A percentile compares a stretch with the other conserved stretches of the same genome.
Evolutionary conservation across 2,113 vertebrate genomes (phyloP).

Genomic region (Rhinopomastus cyanomelas): DNA sequence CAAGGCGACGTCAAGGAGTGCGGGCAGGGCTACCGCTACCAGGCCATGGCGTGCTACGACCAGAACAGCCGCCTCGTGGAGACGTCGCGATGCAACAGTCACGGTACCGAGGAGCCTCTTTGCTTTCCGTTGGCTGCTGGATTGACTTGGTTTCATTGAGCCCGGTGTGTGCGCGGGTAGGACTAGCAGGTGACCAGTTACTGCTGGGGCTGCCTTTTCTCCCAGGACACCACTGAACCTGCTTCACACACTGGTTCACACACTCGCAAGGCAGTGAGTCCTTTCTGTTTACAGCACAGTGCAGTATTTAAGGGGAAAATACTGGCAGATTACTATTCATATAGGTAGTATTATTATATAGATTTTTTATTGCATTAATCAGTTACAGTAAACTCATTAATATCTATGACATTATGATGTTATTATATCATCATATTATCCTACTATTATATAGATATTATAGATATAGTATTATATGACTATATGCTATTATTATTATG

Average conservation of each 20-base stretch:
- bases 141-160: not conserved
- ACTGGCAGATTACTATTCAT: not conserved
- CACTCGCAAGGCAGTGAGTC: not conserved
- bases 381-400: no score
- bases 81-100: slow-evolving; percentile 93
- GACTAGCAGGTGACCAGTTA: not conserved
- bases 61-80: slow-evolving; percentile 92
- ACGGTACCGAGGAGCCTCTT: slow-evolving; percentile 75
- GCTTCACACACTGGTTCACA: fast-evolving
- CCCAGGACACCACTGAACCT: not conserved
- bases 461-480: no score
- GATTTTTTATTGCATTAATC: no score
- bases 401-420: no score
- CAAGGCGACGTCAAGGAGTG: slow-evolving; percentile 91
- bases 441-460: no score
- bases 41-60: slow-evolving; percentile 97
- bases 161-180: not conserved
- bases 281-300: not conserved
- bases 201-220: not conserved
- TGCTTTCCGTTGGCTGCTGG: not conserved
- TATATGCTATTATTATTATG: no score
- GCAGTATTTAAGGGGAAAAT: not conserved
- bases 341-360: no score
- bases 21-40: slow-evolving; percentile 95
- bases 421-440: no score